Evolutionary conservation across 2,888 invertebrate species (phyloP).

Genomic region (Scelioninae gen. 1): DNA sequence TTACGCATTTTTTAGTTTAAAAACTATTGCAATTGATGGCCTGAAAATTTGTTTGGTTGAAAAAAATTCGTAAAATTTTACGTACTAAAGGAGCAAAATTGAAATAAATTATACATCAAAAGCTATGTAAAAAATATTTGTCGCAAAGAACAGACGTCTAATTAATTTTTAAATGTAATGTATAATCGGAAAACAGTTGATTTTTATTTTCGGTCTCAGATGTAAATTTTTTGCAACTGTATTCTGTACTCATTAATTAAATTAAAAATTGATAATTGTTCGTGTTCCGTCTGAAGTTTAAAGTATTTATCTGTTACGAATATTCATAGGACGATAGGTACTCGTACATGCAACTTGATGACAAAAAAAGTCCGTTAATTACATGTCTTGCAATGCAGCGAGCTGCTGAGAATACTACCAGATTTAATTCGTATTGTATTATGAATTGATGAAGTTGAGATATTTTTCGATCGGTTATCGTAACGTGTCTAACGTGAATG

Average conservation of each 20-base stretch:
- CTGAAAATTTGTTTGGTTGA: too few relatives aligned
- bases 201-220: background rate
- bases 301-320: slow-evolving; percentile 5
- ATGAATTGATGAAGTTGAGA: background rate
- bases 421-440: background rate
- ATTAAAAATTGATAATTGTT: slow-evolving; percentile 8
- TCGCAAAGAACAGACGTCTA: too few relatives aligned
- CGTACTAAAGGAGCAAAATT: too few relatives aligned
- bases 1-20: too few relatives aligned
- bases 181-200: too few relatives aligned
- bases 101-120: too few relatives aligned
- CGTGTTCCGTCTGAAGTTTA: background rate
- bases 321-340: background rate
- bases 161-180: background rate
- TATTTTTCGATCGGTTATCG: slow-evolving; percentile 3
- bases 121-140: too few relatives aligned
- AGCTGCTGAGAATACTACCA: slow-evolving; percentile 4
- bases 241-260: slow-evolving; percentile 1
- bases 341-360: background rate
- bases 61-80: too few relatives aligned
- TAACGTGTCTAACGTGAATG: background rate
- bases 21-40: too few relatives aligned
- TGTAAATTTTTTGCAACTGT: background rate
- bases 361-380: slow-evolving; percentile 8
- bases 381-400: slow-evolving; percentile 12